Base-by-base conservation (phyloP, 2,888 invertebrate genomes). In the Epirrhoe tristata region DNA sequence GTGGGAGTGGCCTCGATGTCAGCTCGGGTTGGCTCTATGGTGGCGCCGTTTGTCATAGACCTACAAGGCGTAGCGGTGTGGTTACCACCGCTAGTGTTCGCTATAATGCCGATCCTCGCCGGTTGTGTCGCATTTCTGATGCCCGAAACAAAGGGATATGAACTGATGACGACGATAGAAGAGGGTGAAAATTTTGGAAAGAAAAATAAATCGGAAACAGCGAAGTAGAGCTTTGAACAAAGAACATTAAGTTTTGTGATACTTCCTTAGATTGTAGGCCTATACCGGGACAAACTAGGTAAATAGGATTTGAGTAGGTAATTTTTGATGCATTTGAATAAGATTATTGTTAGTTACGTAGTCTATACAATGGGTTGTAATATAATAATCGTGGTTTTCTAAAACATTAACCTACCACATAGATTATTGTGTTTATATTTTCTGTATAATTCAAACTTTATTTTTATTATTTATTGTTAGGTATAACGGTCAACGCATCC, bases 1-100 rank as follows among this genome's bases (percentile, higher is more conserved):
- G 94, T 98, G 63, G 98, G 98, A 0, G 94, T 96, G n/a, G 96
- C 97, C n/a, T 98, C 98, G 0, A 97, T 97, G 96, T 95, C 96
- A 80, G 98, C 98, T 0, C 94, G 98, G 72, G 91, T 98, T 31
- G 98, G 98, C 0, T 97, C 98, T 0, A 97, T 98, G 94, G 75
- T 96, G 8, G 97, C 98, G 0, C 98, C 98, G 0, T 97, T 97
- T 80, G 95, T 98, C 6, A 95, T 96, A 17, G 94, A 95, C 31
- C 78, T 96, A 78, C 88, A 86, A 61, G 82, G 85, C 34, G 81
- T 93, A 0, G 87, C 90, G 7, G 63, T 77, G 0, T 96, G 95
- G 95, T 75, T 96, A 58, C 96, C 97, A 0, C 96, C 97, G 0
- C 79, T 96, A 0, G 91, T 95, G 34, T 97, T 97, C 81, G 97